Evolutionary conservation across 2,797 vertebrate species (phyloP).

Genomic region (Ptychadena robeensis): DNA sequence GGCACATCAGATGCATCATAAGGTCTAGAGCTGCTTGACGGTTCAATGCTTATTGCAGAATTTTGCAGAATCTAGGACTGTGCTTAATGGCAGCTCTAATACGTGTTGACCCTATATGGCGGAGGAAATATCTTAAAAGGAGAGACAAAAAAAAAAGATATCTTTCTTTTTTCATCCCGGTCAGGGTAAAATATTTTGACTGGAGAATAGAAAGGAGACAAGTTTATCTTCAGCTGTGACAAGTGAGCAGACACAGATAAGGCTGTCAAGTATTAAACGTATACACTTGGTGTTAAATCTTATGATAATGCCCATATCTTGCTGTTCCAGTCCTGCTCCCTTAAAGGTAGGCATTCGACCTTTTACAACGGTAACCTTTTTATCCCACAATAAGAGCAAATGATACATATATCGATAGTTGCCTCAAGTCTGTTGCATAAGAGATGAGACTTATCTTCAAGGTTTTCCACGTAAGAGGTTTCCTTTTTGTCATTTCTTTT

Average conservation of each 20-base stretch:
- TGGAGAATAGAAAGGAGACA: slow-evolving; percentile 36
- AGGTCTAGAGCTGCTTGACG: slow-evolving; percentile 44
- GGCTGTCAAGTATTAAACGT: slow-evolving; percentile 28
- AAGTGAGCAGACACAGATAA: slow-evolving; percentile 41
- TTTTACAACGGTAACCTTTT: slow-evolving; percentile 22
- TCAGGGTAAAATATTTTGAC: slow-evolving; percentile 50
- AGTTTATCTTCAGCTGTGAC: slow-evolving; percentile 46
- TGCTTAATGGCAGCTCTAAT: slow-evolving; percentile 54
- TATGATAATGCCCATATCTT: slow-evolving; percentile 36
- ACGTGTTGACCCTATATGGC: slow-evolving; percentile 44
- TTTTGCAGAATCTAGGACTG: slow-evolving; percentile 40
- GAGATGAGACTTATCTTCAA: slow-evolving; percentile 18
- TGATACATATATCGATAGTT: slow-evolving; percentile 33
- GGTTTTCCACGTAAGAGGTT: slow-evolving; percentile 7
- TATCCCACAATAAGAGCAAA: slow-evolving; percentile 6
- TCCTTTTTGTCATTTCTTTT: slow-evolving; percentile 4
- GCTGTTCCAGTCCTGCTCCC: slow-evolving; percentile 12
- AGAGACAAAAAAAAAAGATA: slow-evolving; percentile 11
- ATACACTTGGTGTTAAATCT: slow-evolving; percentile 38
- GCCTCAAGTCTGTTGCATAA: slow-evolving; percentile 21
- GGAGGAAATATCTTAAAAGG: slow-evolving; percentile 17
- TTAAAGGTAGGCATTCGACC: slow-evolving; percentile 30
- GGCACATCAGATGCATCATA: slow-evolving; percentile 57
- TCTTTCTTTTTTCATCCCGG: slow-evolving; percentile 30
- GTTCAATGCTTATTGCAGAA: slow-evolving; percentile 53